Base-by-base conservation (phyloP, 2,888 invertebrate genomes). In the Leptinotarsa juncta region DNA sequence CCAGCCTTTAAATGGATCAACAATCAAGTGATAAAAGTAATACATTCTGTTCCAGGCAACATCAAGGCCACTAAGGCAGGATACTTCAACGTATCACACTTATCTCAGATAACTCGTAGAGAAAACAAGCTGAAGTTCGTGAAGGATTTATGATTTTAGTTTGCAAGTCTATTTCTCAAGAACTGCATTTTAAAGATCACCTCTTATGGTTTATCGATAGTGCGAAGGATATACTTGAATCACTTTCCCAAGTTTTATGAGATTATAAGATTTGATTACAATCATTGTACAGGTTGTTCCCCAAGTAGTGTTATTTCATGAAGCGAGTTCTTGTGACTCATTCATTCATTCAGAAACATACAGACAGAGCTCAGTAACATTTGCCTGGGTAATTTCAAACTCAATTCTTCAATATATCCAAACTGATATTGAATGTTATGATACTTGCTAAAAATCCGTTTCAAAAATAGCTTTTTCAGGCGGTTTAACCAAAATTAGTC, bases 71-170 rank as follows among this genome's bases (percentile, higher is more conserved):
- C 83, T 82, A 42, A 80, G 79, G 82, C 82, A 82, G 84, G 83
- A 84, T 85, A 86, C 85, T 83, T 82, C 77, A 78, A 81, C 82
- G 81, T 84, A 86, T 85, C 86, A 81, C 83, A 77, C 80, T 83
- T 82, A 86, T 85, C 85, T 85, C 62, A 76, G 84, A 85, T 85
- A 86, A 86, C 84, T 81, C 82, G 82, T 81, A 81, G 81, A 80
- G 81, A 82, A 84, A 82, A 83, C 85, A 85, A 84, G 83, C 83
- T 82, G 83, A 84, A 84, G 83, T 82, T 82, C 76, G 78, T 84
- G 85, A 85, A 79, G 82, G 84, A 86, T 86, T 86, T 86, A 86
- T 85, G 81, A 84, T 83, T 83, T 80, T 80, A 82, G 81, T 83
- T 83, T 77, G 78, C 77, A 79, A 81, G 79, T 83, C 79, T 81